Base-by-base conservation (phyloP, 2,113 vertebrate genomes). In the Cromileptes altivelis region DNA sequence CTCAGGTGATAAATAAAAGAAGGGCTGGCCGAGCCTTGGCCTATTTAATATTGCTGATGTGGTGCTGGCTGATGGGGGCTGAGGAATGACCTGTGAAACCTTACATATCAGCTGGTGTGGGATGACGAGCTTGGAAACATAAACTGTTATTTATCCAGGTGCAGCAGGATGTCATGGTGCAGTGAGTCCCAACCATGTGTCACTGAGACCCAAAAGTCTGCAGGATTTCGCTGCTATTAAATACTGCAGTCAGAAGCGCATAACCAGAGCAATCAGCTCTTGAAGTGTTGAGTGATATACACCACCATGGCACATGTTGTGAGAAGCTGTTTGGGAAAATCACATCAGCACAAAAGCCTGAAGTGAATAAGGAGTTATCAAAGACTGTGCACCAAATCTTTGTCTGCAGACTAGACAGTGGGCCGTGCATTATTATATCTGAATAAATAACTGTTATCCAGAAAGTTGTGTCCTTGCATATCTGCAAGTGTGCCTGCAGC, bases 1-100 rank as follows among this genome's bases (percentile, higher is more conserved):
- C 86, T 75, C 65, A 65, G 62, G 69, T 90, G 92, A 93, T 92
- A 91, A 94, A 94, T 91, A 88, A 82, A 84, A 89, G 60, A 70
- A 50, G 65, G 64, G 70, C 77, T 67, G 12, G 45, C 25, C 50
- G 65, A 62, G 73, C 65, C 30, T 69, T 27, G 69, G 61, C 61
- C 55, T 77, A 45, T 84, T 86, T 89, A 88, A 90, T 91, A 89
- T 76, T 91, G 89, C 91, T 92, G 90, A 91, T 90, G 84, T 78
- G 80, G 80, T 77, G 80, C 78, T 75, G 84, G 82, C 42, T 52
- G 27, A 81, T 50, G 68, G 70, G 82, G 40, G 72, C 62, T 64
- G 52, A 78, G 53, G 82, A 86, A 72, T 85, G 80, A 93, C 86
- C 86, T 52, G 55, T 49, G 42, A 80, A 77, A 85, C 83, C 81